Percentiles rank a stretch among this genome's conserved stretches.
phyloP scores from a whole-genome alignment of 1,140 invertebrate genomes.

The Vollenhovia emeryi region DNA sequence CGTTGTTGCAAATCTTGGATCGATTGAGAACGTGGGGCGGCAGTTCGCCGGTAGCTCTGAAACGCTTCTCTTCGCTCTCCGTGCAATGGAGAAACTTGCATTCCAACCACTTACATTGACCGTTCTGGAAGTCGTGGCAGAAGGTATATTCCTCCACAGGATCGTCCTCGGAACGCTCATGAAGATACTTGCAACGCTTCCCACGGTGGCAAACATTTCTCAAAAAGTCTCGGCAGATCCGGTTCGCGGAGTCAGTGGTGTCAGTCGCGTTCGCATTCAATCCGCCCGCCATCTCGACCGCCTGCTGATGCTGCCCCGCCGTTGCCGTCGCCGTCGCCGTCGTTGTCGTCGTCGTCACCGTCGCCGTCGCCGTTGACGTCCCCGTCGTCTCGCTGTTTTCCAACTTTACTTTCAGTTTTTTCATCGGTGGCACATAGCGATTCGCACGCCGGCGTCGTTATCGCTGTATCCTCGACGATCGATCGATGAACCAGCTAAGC shows the following conservation, averaged over 20 bases:
- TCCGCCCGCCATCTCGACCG: conserved; percentile 73
- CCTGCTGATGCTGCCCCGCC: conserved; percentile 8
- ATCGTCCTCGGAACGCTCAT: conserved; percentile 85
- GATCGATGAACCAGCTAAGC: neutral
- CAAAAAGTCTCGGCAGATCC: conserved; percentile 88
- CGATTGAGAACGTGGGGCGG: conserved; percentile 87
- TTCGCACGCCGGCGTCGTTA: conserved; percentile 35
- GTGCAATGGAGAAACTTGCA: conserved; percentile 93
- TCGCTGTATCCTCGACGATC: neutral
- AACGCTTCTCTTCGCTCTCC: conserved; percentile 91
- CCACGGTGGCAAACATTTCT: conserved; percentile 91
- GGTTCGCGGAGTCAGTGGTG: conserved; percentile 72
- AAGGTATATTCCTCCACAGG: conserved; percentile 87
- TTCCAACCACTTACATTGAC: conserved; percentile 87
- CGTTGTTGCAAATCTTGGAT: conserved; percentile 82
- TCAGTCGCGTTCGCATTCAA: conserved; percentile 70
- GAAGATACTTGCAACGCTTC: conserved; percentile 91
- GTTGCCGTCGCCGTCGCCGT: conserved; percentile 1
- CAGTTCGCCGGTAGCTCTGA: conserved; percentile 89
- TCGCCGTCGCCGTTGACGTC: neutral
- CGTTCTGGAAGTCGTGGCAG: conserved; percentile 95
- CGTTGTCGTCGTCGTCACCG: neutral
- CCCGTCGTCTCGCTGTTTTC: conserved; percentile 47
- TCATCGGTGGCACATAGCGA: conserved; percentile 71
- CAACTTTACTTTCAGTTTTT: conserved; percentile 75